Base-by-base conservation (phyloP, 2,797 vertebrate genomes). In the Amphiprion clarkii region DNA sequence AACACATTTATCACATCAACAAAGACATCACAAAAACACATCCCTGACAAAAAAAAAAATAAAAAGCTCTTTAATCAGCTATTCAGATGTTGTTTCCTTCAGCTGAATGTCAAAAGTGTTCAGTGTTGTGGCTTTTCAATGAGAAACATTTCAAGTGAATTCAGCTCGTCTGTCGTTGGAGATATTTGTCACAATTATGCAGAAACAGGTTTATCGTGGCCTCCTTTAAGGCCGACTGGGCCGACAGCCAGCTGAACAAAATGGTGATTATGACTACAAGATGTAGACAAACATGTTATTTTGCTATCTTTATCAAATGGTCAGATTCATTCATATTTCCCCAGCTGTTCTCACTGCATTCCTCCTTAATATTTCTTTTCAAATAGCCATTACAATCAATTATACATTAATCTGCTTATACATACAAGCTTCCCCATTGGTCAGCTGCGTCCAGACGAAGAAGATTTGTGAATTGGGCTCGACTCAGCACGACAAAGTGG, bases 221-320 rank as follows among this genome's bases (percentile, higher is more conserved):
- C 12, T 33, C 36, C 39, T 73, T 33, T 49, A 62, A 76, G 58
- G 58, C 68, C 68, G 29, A 42, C 27, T 17, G 33, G 64, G 52
- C 46, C 19, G 4, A 42, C 65, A 25, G 21, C 39, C 70, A 69
- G 33, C 58, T 60, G 69, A 55, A 81, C 49, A 48, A 62, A 67
- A 60, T 3, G 49, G 14, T 56, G 57, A 78, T 78, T 55, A 36
- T 61, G n/a, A 1, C 23, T 11, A 44, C 31, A 54, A 78, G 61
- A 81, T 54, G 67, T 54, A 76, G 81, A 76, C 71, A 85, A 79
- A 83, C 55, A 65, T 0, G 6, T 14, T 4, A 16, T 74, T 60
- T 67, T 42, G 58, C 53, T 64, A 79, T 65, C 64, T 58, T 44
- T 16, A 63, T 80, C 59, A 80, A 78, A 63, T 46, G 3, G 66